A percentile compares a stretch with the other conserved stretches of the same genome.
These are phyloP conservation scores for Acanthacorydalis orientalis DNA, from an alignment of 2,888 invertebrate species.

Conservation along the genomic window DNA sequence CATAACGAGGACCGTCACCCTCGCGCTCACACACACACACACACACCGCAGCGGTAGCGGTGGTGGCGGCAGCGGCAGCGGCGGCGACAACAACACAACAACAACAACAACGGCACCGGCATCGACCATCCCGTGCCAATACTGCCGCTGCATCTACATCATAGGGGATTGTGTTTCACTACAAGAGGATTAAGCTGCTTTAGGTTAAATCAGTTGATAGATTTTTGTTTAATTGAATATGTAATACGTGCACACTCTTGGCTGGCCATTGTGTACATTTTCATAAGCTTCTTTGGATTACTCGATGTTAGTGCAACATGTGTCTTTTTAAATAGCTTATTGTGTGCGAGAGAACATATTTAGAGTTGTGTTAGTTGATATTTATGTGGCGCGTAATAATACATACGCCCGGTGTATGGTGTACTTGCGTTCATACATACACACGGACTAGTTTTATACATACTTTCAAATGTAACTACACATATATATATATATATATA, in stretches of 20 bases:
- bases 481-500: no score
- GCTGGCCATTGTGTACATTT: constrained; percentile 2
- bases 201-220: constrained; percentile 34
- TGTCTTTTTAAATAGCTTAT: constrained; percentile 14
- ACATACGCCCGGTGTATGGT: no score
- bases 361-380: no score
- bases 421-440: no score
- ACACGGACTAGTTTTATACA: no score
- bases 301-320: constrained; percentile 26
- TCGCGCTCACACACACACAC: no score
- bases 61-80: no score
- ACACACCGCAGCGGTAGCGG: no score
- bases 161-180: not conserved
- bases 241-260: constrained; percentile 30
- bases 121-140: not conserved
- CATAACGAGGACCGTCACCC: no score
- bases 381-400: no score
- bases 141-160: not conserved
- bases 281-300: constrained; percentile 22
- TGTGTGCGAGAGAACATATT: not conserved
- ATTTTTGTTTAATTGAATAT: constrained; percentile 60
- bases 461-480: no score
- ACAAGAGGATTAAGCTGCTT: constrained; percentile 24
- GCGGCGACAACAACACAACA: no score
- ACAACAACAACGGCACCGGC: not conserved